Evolutionary conservation across 2,113 vertebrate genomes (phyloP), one percentile per base, ranked within the genome.

Genomic region (Orcinus orca): DNA sequence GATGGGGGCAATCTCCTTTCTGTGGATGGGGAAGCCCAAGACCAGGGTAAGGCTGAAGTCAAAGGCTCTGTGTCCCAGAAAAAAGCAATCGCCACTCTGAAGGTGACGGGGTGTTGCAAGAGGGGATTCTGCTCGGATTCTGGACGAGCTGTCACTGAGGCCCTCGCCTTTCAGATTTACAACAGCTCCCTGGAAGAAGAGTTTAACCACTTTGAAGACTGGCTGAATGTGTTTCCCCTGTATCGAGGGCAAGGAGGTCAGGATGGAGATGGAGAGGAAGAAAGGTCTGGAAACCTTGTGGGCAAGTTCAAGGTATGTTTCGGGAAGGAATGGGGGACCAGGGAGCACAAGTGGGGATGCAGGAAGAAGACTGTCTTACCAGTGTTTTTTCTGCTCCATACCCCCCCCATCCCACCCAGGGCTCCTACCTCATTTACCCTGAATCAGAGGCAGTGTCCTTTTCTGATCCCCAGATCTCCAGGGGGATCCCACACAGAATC

Each of bases 261-360:
- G 6, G 99, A 99, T 50, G 99, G 99, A 5, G 99, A 99, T 5
- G 99, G 98, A 33, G 99, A 99, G 0, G 98, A 99, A 6, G 99
- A 99, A 47, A 98, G 99, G 1, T 74, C 91, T 86, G 73, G 89
- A 31, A 98, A 99, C 74, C 97, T 98, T n/a, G 99, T 99, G 98
- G 99, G 99, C 31, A 99, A 99, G 98, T 99, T 99, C 98, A 99
- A 99, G 99, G 99, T 99, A n/a, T 55, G n/a, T 79, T 38, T 91
- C 44, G 58, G 73, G 58, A 81, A 82, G 15, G 62, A 31, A 55
- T 53, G 2, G 29, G 9, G 21, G 26, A 15, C 15, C 20, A 25
- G n/a, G 58, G 33, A 77, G 18, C 67, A 76, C 6, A 38, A 47
- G 47, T 0, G 0, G 29, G 17, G 53, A 62, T 86, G 87, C 13